phyloP scores from a whole-genome alignment of 1,140 invertebrate species.

The Brachionus rotundiformis region DNA sequence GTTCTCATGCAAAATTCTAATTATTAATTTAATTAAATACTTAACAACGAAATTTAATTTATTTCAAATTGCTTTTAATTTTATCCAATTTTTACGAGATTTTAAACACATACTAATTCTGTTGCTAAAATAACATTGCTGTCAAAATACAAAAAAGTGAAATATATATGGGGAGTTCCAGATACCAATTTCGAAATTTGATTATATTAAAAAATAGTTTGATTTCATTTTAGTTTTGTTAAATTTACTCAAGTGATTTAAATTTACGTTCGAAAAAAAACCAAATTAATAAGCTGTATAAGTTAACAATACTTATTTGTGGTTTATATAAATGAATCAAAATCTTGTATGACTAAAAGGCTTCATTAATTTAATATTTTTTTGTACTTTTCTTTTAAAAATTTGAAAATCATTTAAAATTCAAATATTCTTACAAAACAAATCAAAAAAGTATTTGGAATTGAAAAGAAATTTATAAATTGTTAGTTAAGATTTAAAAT shows the following conservation, averaged over 20 bases:
- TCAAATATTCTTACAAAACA: not conserved
- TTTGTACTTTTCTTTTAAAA: not conserved
- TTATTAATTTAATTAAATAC: slow-evolving; percentile 9
- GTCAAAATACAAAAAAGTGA: not conserved
- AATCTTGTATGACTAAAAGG: not conserved
- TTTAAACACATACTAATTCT: not conserved
- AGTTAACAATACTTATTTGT: not conserved
- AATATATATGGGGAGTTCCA: not conserved
- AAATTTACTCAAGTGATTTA: not conserved
- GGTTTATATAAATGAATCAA: not conserved
- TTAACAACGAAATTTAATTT: not conserved
- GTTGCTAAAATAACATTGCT: not conserved
- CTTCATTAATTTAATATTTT: not conserved
- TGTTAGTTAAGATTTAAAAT: not conserved
- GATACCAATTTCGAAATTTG: not conserved
- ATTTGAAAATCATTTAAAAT: not conserved
- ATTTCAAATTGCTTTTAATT: not conserved
- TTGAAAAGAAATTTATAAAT: not conserved
- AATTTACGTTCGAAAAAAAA: not conserved
- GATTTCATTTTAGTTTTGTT: not conserved
- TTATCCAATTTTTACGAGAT: not conserved
- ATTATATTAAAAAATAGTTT: not conserved
- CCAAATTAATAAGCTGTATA: not conserved
- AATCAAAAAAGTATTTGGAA: not conserved
- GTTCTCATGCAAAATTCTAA: slow-evolving; percentile 40